These are phyloP conservation scores for Cataglyphis livida DNA, from an alignment of 2,888 invertebrate genomes.

Conservation along the genomic window DNA sequence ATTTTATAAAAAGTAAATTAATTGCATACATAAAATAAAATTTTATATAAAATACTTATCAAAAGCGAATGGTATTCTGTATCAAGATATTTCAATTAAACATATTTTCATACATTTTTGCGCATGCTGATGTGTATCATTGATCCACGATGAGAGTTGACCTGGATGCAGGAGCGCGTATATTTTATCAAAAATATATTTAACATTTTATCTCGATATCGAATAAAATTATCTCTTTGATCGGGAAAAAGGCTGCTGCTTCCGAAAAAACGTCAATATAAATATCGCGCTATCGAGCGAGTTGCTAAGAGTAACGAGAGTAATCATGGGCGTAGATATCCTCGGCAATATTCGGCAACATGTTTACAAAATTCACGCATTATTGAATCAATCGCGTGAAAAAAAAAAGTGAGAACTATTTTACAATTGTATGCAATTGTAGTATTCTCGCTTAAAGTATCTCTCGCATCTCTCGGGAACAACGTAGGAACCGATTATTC, in stretches of 20 bases:
- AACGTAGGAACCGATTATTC: constrained; percentile 48
- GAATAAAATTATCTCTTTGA: not conserved
- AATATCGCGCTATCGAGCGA: constrained; percentile 27
- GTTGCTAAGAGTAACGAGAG: constrained; percentile 4
- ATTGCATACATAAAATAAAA: not conserved
- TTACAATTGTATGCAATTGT: not conserved
- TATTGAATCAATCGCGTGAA: not conserved
- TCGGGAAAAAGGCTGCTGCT: not conserved
- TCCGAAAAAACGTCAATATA: not conserved
- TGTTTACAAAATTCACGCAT: constrained; percentile 6
- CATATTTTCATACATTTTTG: not conserved
- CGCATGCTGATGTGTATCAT: not conserved
- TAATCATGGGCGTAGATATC: constrained; percentile 14
- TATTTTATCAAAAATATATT: constrained; percentile 42
- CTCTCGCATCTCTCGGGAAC: constrained; percentile 6
- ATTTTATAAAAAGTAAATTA: not conserved
- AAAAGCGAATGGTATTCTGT: not conserved
- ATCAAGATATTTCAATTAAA: not conserved
- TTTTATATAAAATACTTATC: not conserved
- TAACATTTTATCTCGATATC: constrained; percentile 7
- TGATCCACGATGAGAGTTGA: not conserved
- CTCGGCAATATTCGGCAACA: constrained; percentile 44
- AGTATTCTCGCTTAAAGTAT: constrained; percentile 4
- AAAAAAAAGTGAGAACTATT: not conserved
- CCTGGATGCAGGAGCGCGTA: not conserved